Base-by-base conservation (phyloP, 2,888 invertebrate species). In the Sphinx pinastri region DNA sequence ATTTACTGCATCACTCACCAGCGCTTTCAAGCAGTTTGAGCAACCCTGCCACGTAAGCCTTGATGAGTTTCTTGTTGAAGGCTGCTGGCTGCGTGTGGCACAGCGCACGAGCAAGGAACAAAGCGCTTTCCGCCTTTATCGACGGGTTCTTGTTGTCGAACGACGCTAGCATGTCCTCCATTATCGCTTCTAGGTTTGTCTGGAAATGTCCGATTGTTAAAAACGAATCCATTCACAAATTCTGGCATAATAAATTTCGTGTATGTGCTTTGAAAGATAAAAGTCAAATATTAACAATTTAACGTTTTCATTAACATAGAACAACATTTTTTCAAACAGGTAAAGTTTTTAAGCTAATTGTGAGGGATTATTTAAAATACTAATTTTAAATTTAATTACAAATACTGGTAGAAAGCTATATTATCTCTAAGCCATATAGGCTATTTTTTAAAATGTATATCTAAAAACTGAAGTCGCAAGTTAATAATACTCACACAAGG, bases 71-170 rank as follows among this genome's bases (percentile, higher is more conserved):
- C 90, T 99, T 99, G 80, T 97, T 98, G 70, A 99, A 94, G 38
- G 97, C 95, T 0, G 96, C 94, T 0, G 98, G 97, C 68, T 97
- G 97, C 4, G 97, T 98, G 80, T 96, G 96, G 6, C 97, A 95
- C 80, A 99, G 96, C 19, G 97, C 97, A 55, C 99, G 95, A 0
- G 98, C 95, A 63, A 99, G 88, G 89, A 99, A 99, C 55, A 96
- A 87, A 0, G 98, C 96, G 0, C 97, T 97, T 92, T 99, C 98
- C 0, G 97, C 95, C 88, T 98, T 98, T 2, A 99, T 97, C 6
- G 96, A 96, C 0, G 98, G 98, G 90, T 98, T 99, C 92, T 99
- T 99, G 86, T 97, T 98, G 71, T 97, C 97, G 73, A 99, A 95
- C 0, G 98, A 97, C 63, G 97, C 97, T 0, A 98, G 82, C 77